phyloP scores from a whole-genome alignment of 1,140 invertebrate genomes.

The Brachionus calyciflorus region DNA sequence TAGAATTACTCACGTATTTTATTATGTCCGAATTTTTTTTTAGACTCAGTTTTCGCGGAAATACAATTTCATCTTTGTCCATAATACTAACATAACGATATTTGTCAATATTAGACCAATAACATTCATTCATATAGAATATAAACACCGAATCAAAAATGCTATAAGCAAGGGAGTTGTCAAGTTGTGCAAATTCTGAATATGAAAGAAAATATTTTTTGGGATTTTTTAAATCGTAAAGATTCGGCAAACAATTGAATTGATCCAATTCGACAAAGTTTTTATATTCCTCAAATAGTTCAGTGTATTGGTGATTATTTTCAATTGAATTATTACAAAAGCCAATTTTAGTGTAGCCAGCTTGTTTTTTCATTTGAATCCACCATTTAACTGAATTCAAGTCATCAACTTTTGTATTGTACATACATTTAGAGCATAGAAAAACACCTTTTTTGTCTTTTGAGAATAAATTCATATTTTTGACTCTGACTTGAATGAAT shows the following conservation, averaged over 20 bases:
- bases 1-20: neutral
- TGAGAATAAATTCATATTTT: neutral
- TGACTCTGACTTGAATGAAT: neutral
- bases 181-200: slow-evolving; percentile 9
- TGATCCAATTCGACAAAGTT: slow-evolving; percentile 17
- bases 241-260: slow-evolving; percentile 18
- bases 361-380: slow-evolving; percentile 13
- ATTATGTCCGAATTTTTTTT: slow-evolving; percentile 12
- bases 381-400: slow-evolving; percentile 23
- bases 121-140: slow-evolving; percentile 26
- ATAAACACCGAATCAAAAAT: slow-evolving; percentile 23
- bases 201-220: slow-evolving; percentile 29
- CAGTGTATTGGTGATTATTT: neutral
- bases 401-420: slow-evolving; percentile 5
- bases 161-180: neutral
- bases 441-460: slow-evolving; percentile 16
- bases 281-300: neutral
- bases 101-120: slow-evolving; percentile 23
- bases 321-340: slow-evolving; percentile 32
- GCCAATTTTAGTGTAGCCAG: slow-evolving; percentile 7
- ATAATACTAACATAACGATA: slow-evolving; percentile 1
- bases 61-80: slow-evolving; percentile 18
- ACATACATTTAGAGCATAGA: slow-evolving; percentile 20
- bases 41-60: neutral
- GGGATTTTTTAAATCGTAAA: slow-evolving; percentile 1